Evolutionary conservation across 1,140 invertebrate genomes (phyloP), one percentile per base, ranked within the genome.

Genomic region (Scylla paramamosain): DNA sequence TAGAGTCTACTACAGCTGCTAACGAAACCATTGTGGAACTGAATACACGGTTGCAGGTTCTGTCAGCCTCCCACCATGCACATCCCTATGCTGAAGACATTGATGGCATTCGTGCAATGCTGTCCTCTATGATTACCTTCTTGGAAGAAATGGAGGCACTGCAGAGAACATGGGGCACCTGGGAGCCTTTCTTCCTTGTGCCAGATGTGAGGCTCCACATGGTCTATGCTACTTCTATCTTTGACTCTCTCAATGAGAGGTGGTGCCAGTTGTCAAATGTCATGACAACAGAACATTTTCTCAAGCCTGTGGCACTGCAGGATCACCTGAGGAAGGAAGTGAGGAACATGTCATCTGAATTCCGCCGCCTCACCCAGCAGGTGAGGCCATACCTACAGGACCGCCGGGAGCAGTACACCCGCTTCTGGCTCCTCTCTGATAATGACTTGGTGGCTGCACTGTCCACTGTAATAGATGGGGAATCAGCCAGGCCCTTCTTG

Each of bases 141-240:
- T 86, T 96, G 28, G 94, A 93, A 31, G 52, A 93, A 52, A 39
- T 96, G 4, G 89, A 95, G 88, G 48, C 48, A 29, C 28, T 96
- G 46, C 94, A 95, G 86, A 93, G 91, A n/a, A 93, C 89, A 25
- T 94, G 94, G 88, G 91, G 39, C 29, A 90, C 45, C 14, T 95
- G 94, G 94, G 88, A 93, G n/a, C 95, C 95, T 16, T 96, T 96
- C 92, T 96, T 96, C 52, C 94, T 93, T 45, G 94, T 95, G 20
- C 45, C 52, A 16, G 94, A 96, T 52, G 95, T 96, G 25, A 92
- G 95, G n/a, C 93, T 93, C 25, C 88, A 95, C 45, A 39, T 96
- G 31, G 14, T 87, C 10, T 32, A 96, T 4, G 94, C 95, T 8
- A 93, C 95, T 4, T 46, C 94, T 12, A 32, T 91, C 39, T 96